Evolutionary conservation across 2,888 invertebrate genomes (phyloP).

Genomic region (Lepidochrysops patricia): DNA sequence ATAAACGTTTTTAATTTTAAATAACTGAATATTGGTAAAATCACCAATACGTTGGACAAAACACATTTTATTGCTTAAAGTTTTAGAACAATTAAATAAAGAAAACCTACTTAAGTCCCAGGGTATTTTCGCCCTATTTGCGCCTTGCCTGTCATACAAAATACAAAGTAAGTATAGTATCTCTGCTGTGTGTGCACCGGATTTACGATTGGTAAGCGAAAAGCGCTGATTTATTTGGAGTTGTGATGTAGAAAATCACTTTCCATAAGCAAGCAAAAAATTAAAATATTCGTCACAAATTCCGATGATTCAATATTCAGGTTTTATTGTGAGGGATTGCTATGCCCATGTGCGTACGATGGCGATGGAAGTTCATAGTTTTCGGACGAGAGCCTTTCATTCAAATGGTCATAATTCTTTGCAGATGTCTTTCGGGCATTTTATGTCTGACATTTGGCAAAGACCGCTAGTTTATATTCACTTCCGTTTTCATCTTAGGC

Average conservation of each 20-base stretch:
- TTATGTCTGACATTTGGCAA: background rate
- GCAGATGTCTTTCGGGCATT: constrained; percentile 32
- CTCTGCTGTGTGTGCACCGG: no score
- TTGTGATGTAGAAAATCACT: background rate
- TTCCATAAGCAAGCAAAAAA: background rate
- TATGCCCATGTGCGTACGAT: background rate
- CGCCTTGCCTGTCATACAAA: no score
- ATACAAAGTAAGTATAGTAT: no score
- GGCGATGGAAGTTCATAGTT: background rate
- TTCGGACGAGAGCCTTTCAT: constrained; percentile 31
- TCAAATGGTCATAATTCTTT: constrained; percentile 37
- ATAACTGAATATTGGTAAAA: no score
- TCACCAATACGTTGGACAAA: no score
- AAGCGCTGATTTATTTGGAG: background rate
- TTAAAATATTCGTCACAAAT: constrained; percentile 4
- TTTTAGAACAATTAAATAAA: no score
- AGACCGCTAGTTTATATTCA: background rate
- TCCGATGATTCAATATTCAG: constrained; percentile 5
- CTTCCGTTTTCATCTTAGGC: background rate
- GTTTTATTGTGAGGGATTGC: constrained; percentile 1
- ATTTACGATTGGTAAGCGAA: no score
- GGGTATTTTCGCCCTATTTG: no score
- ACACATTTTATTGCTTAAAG: no score
- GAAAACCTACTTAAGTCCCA: no score
- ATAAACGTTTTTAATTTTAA: background rate